Conservation (phyloP, 2,113 vertebrate species). For the Amazona guildingii region DNA sequence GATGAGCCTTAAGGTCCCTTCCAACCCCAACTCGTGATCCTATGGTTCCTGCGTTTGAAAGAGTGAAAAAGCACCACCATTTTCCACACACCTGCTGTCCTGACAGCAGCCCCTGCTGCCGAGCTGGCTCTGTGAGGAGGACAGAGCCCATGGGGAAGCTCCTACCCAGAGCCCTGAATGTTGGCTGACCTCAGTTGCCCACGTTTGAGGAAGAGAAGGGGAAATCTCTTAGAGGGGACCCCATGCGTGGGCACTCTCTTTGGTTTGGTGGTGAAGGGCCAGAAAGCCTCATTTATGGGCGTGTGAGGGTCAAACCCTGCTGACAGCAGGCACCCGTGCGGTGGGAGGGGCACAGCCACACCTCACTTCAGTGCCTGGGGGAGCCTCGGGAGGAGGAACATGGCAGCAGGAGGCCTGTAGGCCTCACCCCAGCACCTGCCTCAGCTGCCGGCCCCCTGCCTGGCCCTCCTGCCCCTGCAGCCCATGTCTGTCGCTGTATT, state of each 20-base stretch:
- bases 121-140: no score
- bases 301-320: fast-evolving
- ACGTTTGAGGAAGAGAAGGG: fast-evolving
- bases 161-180: fast-evolving
- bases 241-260: fast-evolving
- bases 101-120: neutral
- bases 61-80: fast-evolving
- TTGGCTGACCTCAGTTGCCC: fast-evolving
- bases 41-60: neutral
- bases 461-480: fast-evolving
- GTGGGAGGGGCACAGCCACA: fast-evolving
- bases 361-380: fast-evolving
- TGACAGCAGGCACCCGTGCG: fast-evolving
- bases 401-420: neutral
- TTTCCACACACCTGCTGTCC: neutral
- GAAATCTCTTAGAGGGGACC: neutral
- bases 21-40: neutral
- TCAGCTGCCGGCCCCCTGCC: fast-evolving
- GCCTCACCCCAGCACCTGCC: neutral
- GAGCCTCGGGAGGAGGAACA: neutral
- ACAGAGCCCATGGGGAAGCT: fast-evolving
- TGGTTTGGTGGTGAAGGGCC: neutral
- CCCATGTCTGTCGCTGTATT: conserved; percentile 78
- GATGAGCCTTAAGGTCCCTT: neutral
- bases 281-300: fast-evolving